phyloP scores from a whole-genome alignment of 2,888 invertebrate species.

The Ormia ochracea region DNA sequence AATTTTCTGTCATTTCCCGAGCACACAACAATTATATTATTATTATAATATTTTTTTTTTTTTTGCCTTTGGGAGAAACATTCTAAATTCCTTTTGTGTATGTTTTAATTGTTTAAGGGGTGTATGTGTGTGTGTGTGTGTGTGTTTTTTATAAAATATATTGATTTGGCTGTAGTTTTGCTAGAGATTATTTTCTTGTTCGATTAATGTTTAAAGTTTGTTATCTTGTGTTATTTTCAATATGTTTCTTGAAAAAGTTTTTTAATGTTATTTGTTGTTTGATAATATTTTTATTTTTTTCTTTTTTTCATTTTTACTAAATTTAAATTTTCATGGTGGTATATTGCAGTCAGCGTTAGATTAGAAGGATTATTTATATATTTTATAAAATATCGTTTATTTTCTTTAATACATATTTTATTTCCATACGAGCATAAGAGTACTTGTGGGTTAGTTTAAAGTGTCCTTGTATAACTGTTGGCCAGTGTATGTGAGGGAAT shows the following conservation, averaged over 20 bases:
- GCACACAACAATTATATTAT: neutral
- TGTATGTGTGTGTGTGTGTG: no score
- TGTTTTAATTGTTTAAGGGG: conserved; percentile 30
- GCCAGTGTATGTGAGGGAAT: conserved; percentile 4
- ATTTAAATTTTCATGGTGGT: conserved; percentile 69
- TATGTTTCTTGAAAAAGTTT: conserved; percentile 20
- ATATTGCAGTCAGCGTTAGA: conserved; percentile 74
- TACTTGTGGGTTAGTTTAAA: conserved; percentile 33
- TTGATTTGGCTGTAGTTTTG: conserved; percentile 56
- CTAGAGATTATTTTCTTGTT: conserved; percentile 29
- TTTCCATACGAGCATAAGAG: conserved; percentile 14
- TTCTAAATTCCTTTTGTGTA: conserved; percentile 13
- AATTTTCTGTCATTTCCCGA: no score
- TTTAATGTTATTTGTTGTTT: conserved; percentile 14
- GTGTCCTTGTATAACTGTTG: conserved; percentile 28
- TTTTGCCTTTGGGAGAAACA: neutral
- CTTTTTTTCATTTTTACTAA: conserved; percentile 50
- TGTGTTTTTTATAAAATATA: conserved; percentile 39
- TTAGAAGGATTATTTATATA: conserved; percentile 66
- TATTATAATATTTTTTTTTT: no score
- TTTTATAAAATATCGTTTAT: conserved; percentile 26
- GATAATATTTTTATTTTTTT: neutral
- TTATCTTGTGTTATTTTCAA: conserved; percentile 36
- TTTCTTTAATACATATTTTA: conserved; percentile 36
- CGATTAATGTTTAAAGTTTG: neutral